Conservation (phyloP, 2,797 vertebrate genomes). For the Enteromius afrohamiltoni region DNA sequence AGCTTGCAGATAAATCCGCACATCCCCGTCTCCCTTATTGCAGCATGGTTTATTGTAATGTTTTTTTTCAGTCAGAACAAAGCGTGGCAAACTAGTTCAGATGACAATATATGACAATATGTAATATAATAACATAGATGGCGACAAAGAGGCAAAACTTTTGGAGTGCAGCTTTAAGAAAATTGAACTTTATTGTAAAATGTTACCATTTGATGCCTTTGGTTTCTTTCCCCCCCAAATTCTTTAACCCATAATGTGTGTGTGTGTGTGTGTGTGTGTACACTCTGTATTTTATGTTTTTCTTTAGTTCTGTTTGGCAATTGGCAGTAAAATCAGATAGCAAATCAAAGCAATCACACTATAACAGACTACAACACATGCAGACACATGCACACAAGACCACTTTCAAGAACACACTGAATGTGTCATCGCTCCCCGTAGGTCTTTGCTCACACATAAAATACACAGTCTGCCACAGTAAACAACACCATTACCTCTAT, state of each 20-base stretch:
- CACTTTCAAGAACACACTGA: not conserved
- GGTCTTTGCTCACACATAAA: slow-evolving; percentile 2
- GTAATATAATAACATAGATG: too few species aligned
- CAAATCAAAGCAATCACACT: slow-evolving; percentile 3
- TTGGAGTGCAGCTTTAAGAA: not conserved
- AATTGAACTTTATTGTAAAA: not conserved
- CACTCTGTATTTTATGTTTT: not conserved
- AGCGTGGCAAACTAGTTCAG: too few species aligned
- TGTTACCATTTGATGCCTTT: not conserved
- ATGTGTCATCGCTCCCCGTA: slow-evolving; percentile 5
- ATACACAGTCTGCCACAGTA: not conserved
- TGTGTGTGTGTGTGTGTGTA: too few species aligned
- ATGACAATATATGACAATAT: too few species aligned
- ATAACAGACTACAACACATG: not conserved
- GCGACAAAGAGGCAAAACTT: too few species aligned
- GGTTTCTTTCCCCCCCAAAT: not conserved
- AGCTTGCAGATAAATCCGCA: too few species aligned
- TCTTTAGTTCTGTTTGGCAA: not conserved
- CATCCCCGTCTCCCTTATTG: too few species aligned
- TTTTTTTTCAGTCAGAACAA: too few species aligned
- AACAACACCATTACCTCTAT: slow-evolving; percentile 8
- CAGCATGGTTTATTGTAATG: too few species aligned
- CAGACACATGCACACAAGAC: not conserved
- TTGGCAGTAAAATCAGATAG: not conserved
- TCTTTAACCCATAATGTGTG: not conserved